Conservation (phyloP, 2,113 vertebrate genomes). For the Tragulus kanchil region DNA sequence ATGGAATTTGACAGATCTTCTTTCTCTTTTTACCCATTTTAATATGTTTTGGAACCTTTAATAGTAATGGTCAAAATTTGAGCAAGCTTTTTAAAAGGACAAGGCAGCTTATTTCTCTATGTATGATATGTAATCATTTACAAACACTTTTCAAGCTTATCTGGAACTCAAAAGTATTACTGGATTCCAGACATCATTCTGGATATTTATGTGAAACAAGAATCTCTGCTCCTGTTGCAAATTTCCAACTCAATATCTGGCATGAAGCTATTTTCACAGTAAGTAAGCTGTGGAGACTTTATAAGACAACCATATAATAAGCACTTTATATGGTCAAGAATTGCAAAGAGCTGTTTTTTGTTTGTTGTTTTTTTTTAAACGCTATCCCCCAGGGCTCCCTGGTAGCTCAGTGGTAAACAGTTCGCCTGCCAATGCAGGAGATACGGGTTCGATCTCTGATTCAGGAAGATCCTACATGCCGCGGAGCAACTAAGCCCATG, state of each 20-base stretch:
- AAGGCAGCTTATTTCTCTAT: neutral
- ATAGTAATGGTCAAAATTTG: conserved; percentile 54
- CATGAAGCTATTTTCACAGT: conserved; percentile 49
- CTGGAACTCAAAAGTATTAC: conserved; percentile 26
- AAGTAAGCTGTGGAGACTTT: conserved; percentile 15
- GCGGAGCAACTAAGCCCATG: too few species aligned
- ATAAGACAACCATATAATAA: neutral
- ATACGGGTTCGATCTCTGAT: too few species aligned
- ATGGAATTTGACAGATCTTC: conserved; percentile 33
- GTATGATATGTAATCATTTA: neutral
- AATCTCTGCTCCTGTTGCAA: conserved; percentile 42
- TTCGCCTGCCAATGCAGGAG: too few species aligned
- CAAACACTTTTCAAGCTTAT: conserved; percentile 51
- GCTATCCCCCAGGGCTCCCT: too few species aligned
- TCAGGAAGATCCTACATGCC: too few species aligned
- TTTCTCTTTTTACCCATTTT: conserved; percentile 40
- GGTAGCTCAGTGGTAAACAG: too few species aligned
- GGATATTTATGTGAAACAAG: conserved; percentile 17
- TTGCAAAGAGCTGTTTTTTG: neutral
- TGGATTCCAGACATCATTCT: conserved; percentile 28
- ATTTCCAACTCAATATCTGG: neutral
- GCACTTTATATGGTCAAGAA: conserved; percentile 28
- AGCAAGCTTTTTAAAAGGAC: neutral
- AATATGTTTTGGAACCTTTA: conserved; percentile 50
- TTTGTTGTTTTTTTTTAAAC: neutral